A percentile compares a stretch with the other conserved stretches of the same genome.
phyloP scores from a whole-genome alignment of 2,113 vertebrate genomes.

The Lamprologus tigripictilis region DNA sequence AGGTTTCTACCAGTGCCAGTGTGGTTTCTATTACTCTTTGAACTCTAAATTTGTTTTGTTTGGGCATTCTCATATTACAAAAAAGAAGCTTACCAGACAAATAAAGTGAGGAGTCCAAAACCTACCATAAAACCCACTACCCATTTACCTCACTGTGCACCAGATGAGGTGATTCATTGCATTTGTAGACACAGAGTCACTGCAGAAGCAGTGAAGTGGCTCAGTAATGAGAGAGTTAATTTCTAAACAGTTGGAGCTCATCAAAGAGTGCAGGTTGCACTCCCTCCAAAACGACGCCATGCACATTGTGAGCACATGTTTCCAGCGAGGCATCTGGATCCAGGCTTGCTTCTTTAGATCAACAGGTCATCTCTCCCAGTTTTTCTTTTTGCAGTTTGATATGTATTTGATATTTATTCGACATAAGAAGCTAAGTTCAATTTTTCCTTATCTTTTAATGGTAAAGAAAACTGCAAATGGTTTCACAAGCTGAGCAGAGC shows the following conservation, averaged over 20 bases:
- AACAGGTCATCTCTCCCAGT: rapidly evolving
- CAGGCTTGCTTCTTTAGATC: background rate
- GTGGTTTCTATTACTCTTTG: background rate
- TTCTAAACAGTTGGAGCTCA: background rate
- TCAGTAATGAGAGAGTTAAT: background rate
- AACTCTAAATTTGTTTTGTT: background rate
- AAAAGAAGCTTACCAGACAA: background rate
- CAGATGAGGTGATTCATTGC: background rate
- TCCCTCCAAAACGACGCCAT: background rate
- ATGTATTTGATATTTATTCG: rapidly evolving
- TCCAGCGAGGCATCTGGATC: background rate
- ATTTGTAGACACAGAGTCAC: background rate
- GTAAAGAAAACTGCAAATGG: background rate
- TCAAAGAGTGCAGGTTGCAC: background rate
- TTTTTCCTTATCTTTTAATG: background rate
- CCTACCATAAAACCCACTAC: background rate
- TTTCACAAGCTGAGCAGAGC: background rate
- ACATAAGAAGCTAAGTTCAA: rapidly evolving
- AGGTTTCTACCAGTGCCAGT: rapidly evolving
- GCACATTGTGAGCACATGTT: background rate
- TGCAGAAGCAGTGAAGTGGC: background rate
- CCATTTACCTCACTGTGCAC: rapidly evolving
- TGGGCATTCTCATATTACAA: background rate
- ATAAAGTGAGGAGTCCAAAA: background rate
- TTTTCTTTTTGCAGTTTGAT: background rate